These are phyloP conservation scores for Kuschelorhynchus macadamiae DNA, from an alignment of 2,888 invertebrate species.

Conservation along the genomic window DNA sequence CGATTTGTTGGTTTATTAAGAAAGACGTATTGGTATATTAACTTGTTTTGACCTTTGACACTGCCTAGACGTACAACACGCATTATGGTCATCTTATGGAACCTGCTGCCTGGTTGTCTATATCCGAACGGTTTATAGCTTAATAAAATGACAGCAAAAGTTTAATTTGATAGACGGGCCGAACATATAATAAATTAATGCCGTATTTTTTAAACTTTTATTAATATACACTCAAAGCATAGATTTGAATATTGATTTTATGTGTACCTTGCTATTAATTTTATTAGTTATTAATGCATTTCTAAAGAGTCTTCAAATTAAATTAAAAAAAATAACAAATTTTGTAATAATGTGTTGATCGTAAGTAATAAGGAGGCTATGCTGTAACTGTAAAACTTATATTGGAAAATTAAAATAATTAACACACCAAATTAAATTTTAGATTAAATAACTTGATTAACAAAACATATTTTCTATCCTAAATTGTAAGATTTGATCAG, in stretches of 20 bases:
- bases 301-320: background rate
- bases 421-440: no score
- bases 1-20: slow-evolving; percentile 37
- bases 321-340: background rate
- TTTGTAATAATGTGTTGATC: background rate
- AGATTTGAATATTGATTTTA: no score
- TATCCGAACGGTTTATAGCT: slow-evolving; percentile 23
- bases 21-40: slow-evolving; percentile 35
- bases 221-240: background rate
- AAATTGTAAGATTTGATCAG: no score
- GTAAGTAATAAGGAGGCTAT: no score
- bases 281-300: background rate
- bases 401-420: no score
- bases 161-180: slow-evolving; percentile 22
- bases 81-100: slow-evolving; percentile 18
- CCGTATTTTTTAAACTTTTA: background rate
- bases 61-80: slow-evolving; percentile 24
- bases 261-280: no score
- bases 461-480: no score
- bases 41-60: slow-evolving; percentile 32
- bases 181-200: background rate
- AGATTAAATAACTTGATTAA: no score
- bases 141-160: slow-evolving; percentile 32
- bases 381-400: no score
- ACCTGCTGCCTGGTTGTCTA: slow-evolving; percentile 31